Percentiles rank a stretch among this genome's conserved stretches.
These are phyloP conservation scores for Drosophila anomelani DNA, from an alignment of 2,888 invertebrate genomes.

Conservation along the genomic window DNA sequence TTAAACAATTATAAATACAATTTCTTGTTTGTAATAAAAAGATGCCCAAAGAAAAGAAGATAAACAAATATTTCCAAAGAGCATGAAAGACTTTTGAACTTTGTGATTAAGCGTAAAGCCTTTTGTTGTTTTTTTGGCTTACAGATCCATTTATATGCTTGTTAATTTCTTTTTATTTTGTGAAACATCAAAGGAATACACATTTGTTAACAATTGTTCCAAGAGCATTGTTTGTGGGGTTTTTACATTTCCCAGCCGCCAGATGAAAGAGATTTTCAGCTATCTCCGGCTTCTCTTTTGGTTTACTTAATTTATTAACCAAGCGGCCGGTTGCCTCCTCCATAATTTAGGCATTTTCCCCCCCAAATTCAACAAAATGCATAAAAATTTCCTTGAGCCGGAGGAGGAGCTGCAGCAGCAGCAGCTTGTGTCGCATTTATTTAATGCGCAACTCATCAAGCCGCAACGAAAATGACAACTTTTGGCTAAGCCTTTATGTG, in stretches of 20 bases:
- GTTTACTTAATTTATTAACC: conserved; percentile 37
- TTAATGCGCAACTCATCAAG: conserved; percentile 66
- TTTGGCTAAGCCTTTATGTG: conserved; percentile 45
- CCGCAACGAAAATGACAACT: conserved; percentile 51
- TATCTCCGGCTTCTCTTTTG: conserved; percentile 9
- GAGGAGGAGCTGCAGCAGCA: conserved; percentile 1
- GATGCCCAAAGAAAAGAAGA: background rate
- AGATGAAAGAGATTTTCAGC: conserved; percentile 15
- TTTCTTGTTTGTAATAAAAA: conserved; percentile 1
- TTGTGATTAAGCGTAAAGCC: background rate
- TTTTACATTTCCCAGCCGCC: conserved; percentile 6
- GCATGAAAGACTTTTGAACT: background rate
- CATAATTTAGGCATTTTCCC: conserved; percentile 51
- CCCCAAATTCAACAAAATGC: conserved; percentile 43
- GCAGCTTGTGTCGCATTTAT: conserved; percentile 54
- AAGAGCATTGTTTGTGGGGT: conserved; percentile 7
- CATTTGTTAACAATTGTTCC: conserved; percentile 19
- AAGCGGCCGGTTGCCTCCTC: conserved; percentile 26
- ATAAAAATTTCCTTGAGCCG: conserved; percentile 42
- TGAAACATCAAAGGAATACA: background rate
- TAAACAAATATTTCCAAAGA: background rate
- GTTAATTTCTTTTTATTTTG: conserved; percentile 11
- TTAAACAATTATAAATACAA: background rate
- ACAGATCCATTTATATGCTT: conserved; percentile 5
- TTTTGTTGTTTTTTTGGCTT: background rate